Evolutionary conservation across 2,888 invertebrate genomes (phyloP), one percentile per base, ranked within the genome.

Genomic region (Athalia circularis): DNA sequence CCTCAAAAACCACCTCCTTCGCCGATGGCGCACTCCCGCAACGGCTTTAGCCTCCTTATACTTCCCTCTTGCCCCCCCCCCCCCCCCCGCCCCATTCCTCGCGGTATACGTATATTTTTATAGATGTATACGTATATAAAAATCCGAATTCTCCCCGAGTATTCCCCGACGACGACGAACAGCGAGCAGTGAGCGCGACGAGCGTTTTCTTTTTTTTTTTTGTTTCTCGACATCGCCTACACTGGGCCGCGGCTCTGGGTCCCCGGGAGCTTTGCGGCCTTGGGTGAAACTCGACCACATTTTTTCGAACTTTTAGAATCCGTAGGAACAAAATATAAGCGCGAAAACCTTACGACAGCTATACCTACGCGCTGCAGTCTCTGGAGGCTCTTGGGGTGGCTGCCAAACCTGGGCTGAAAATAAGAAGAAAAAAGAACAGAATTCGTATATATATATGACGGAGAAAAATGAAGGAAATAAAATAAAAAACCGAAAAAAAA

Each of bases 41-140:
- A 62, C 75, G 75, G 75, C 75, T 75, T 29, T 75, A 75, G 75
- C 61, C 75, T 72, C 59, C 59, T 72, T 61, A 72, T 59, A 47
- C 57, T 45, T 59, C 47, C 50, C 50, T 62, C 61, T n/a, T n/a
- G n/a, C 75, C 50, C 43, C 75, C 6, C 62, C 75, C 75, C 45
- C 29, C 5, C 15, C 50, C 59, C 7, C 47, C n/a, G 43, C 59
- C 47, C 59, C 72, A 59, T 47, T 57, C 52, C 7, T n/a, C 5
- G 3, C 4, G 6, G 4, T 5, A 54, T 4, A n/a, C 11, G 54
- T 7, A 9, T 54, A n/a, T 11, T 11, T 54, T n/a, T 54, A 9
- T 11, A 54, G n/a, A 9, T 54, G 11, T 9, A 54, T 29, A 29
- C 2, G 29, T 29, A 29, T 29, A 29, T 29, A 29, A 29, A 29